Evolutionary conservation across 2,113 vertebrate species (phyloP).

Genomic region (Gobio gobio): DNA sequence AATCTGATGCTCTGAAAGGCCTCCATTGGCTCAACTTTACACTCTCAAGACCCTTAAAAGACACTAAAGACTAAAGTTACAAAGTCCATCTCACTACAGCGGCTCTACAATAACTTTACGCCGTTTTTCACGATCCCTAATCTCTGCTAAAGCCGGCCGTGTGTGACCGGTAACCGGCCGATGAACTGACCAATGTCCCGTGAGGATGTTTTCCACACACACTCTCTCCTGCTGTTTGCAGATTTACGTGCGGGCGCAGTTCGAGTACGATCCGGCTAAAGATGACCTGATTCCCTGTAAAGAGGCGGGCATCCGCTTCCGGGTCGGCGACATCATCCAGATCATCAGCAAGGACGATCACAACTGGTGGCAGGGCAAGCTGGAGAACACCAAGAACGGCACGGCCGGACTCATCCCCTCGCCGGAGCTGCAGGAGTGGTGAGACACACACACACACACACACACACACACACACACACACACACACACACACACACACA

Average conservation of each 20-base stretch:
- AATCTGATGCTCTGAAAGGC: no score
- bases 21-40: no score
- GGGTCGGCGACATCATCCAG: slow-evolving; percentile 97
- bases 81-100: no score
- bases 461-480: no score
- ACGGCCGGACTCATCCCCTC: slow-evolving; percentile 98
- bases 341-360: slow-evolving; percentile 99
- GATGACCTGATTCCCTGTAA: slow-evolving; percentile 99
- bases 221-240: slow-evolving; percentile 62
- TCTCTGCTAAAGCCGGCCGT: no score
- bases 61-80: no score
- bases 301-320: slow-evolving; percentile 95
- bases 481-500: no score
- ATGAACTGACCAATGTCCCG: no score
- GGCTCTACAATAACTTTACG: no score
- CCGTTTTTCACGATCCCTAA: no score
- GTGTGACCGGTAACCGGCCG: no score
- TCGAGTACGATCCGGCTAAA: slow-evolving; percentile 96
- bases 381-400: slow-evolving; percentile 97
- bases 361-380: slow-evolving; percentile 99
- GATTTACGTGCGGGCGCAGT: slow-evolving; percentile 98
- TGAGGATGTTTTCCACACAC: neutral
- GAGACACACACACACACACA: slow-evolving; percentile 66
- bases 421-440: slow-evolving; percentile 99
- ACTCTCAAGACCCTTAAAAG: no score